Conservation (phyloP, 2,888 invertebrate species). For the Chironomus tentans region DNA sequence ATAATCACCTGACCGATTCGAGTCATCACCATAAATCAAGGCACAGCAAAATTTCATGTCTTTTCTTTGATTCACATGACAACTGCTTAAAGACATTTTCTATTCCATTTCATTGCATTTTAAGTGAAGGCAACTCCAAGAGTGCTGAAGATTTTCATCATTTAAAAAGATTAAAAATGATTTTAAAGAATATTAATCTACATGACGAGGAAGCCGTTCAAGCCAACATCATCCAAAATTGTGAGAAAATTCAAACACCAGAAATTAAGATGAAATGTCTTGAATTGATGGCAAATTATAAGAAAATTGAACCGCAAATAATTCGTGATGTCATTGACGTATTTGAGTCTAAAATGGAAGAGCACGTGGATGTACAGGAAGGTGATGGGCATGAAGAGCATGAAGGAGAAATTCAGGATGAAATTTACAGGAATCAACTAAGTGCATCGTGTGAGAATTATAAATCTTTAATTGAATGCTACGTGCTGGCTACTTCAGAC, state of each 20-base stretch:
- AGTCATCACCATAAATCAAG: constrained; percentile 33
- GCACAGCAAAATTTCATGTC: constrained; percentile 49
- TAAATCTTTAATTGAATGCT: constrained; percentile 28
- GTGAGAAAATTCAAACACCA: constrained; percentile 56
- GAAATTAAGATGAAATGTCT: constrained; percentile 63
- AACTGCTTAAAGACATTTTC: constrained; percentile 71
- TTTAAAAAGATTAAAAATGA: constrained; percentile 62
- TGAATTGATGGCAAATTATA: constrained; percentile 58
- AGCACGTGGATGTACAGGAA: constrained; percentile 31
- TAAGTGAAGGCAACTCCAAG: constrained; percentile 79
- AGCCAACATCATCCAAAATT: constrained; percentile 48
- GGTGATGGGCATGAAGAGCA: constrained; percentile 29
- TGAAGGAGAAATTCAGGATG: constrained; percentile 29
- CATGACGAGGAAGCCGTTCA: constrained; percentile 44
- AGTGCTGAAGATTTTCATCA: constrained; percentile 81
- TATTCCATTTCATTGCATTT: constrained; percentile 84
- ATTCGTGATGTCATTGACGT: constrained; percentile 46
- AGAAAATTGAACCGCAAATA: constrained; percentile 52
- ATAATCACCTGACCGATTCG: constrained; percentile 59
- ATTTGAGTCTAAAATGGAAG: constrained; percentile 40
- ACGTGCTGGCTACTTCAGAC: not conserved
- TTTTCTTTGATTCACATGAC: constrained; percentile 69
- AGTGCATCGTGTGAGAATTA: constrained; percentile 35
- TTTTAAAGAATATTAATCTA: constrained; percentile 50
- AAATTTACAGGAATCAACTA: constrained; percentile 32